Evolutionary conservation across 53 echinoderm and acorn worm species (phyloP).

Genomic region (Pentamera pediparva): DNA sequence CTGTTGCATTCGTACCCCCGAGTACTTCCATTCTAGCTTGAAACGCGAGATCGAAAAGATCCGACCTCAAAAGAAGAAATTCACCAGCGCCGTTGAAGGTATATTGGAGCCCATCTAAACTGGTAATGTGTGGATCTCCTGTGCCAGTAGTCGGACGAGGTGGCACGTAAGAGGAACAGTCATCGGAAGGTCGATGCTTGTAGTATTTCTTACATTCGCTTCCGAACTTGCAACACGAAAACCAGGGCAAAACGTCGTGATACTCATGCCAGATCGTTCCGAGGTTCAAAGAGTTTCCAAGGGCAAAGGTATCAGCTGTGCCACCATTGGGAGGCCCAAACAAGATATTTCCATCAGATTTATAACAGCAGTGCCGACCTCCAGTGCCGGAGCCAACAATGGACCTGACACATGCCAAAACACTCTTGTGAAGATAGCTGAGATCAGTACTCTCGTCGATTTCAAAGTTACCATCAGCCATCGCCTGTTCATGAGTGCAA

Average conservation of each 20-base stretch:
- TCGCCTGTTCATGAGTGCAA: constrained; percentile 35
- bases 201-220: constrained; percentile 42
- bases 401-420: constrained; percentile 35
- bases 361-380: constrained; percentile 60
- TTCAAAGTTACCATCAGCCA: constrained; percentile 31
- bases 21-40: constrained; percentile 56
- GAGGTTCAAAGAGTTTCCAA: background rate
- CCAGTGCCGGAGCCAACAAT: background rate
- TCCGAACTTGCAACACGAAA: constrained; percentile 37
- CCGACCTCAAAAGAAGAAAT: constrained; percentile 44
- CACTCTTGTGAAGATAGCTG: constrained; percentile 30
- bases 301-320: constrained; percentile 41
- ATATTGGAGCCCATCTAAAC: constrained; percentile 42
- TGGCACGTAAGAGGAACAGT: constrained; percentile 47
- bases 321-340: constrained; percentile 53
- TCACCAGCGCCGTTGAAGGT: constrained; percentile 65
- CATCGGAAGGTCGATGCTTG: constrained; percentile 49
- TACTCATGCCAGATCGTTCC: constrained; percentile 19
- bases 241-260: constrained; percentile 50
- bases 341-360: constrained; percentile 35
- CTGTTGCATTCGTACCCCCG: constrained; percentile 37
- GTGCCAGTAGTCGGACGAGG: constrained; percentile 43
- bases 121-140: constrained; percentile 54
- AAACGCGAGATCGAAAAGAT: constrained; percentile 32
- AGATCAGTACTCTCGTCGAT: background rate